Conservation (phyloP, 2,888 invertebrate species). For the Entomobrya proxima region DNA sequence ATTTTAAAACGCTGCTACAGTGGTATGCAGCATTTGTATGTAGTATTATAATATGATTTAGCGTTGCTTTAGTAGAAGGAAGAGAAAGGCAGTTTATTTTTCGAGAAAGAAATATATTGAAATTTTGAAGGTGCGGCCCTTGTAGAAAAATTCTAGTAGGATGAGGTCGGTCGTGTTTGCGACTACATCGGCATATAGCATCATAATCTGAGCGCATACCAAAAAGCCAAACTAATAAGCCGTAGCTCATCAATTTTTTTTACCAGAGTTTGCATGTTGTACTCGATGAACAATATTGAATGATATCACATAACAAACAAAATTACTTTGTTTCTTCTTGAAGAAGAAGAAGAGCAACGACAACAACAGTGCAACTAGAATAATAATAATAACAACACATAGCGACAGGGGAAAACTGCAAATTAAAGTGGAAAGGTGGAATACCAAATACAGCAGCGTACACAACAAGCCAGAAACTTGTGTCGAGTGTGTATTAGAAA, state of each 20-base stretch:
- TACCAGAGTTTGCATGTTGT: background rate
- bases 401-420: constrained; percentile 13
- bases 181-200: background rate
- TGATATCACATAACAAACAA: background rate
- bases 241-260: background rate
- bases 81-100: background rate
- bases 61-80: background rate
- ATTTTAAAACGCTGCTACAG: background rate
- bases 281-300: constrained; percentile 12
- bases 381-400: background rate
- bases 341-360: background rate
- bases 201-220: no score
- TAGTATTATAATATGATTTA: background rate
- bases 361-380: background rate
- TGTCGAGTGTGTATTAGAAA: background rate
- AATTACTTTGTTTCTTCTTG: background rate
- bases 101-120: constrained; percentile 36
- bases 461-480: background rate
- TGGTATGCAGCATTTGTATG: background rate
- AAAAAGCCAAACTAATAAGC: no score
- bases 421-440: constrained; percentile 37
- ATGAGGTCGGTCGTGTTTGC: constrained; percentile 22
- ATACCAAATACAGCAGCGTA: constrained; percentile 28
- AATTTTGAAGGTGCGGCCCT: constrained; percentile 51
- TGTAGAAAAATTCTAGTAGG: background rate